These are phyloP conservation scores for Aphrocallistes beatrix DNA, from an alignment of 37 sponge, comb jelly and placozoan species.

Conservation along the genomic window DNA sequence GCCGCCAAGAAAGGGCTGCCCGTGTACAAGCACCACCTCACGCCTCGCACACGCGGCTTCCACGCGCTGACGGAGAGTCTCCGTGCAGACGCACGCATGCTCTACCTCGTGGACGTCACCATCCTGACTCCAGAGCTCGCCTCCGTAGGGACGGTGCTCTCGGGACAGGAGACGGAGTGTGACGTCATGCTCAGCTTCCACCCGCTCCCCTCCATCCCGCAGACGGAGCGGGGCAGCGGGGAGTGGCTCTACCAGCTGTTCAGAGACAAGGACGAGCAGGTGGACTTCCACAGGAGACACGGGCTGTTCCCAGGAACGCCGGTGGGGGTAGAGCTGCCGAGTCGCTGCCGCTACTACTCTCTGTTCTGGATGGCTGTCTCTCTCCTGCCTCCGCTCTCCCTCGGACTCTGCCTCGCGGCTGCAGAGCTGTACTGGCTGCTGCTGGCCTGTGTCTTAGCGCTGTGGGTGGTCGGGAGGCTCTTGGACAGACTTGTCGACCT, in stretches of 20 bases:
- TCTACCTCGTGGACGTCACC: background rate
- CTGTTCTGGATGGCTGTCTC: background rate
- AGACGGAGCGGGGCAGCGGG: background rate
- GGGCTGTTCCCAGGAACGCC: background rate
- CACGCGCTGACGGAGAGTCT: background rate
- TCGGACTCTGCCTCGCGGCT: background rate
- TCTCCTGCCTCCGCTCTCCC: background rate
- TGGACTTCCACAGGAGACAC: background rate
- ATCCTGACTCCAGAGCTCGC: background rate
- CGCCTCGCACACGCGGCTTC: slow-evolving; percentile 76
- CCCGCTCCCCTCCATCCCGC: background rate
- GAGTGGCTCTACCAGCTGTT: slow-evolving; percentile 4
- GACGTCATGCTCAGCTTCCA: background rate
- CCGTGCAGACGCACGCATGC: background rate
- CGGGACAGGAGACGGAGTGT: background rate
- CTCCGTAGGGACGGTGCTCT: background rate
- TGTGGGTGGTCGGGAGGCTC: background rate
- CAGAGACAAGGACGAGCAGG: background rate
- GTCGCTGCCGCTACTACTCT: background rate
- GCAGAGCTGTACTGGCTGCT: background rate
- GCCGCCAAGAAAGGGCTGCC: slow-evolving; percentile 37
- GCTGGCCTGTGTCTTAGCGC: background rate
- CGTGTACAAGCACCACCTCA: slow-evolving; percentile 57
- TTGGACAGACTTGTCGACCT: background rate
- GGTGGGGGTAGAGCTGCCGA: background rate